Conservation (phyloP, 2,888 invertebrate species). For the Andricus quercusramuli region DNA sequence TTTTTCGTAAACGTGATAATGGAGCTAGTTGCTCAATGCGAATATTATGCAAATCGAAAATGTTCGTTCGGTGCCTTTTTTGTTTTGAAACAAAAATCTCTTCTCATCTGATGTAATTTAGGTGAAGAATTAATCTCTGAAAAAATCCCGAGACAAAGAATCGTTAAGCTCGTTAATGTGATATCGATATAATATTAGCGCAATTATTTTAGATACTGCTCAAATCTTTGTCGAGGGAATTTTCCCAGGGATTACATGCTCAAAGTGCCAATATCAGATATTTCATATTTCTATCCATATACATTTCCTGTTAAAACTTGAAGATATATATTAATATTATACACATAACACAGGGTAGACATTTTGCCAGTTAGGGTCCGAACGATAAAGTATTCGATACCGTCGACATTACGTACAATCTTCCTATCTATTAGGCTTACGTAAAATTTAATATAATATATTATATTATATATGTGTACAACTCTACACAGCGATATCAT, state of each 20-base stretch:
- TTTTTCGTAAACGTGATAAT: slow-evolving; percentile 26
- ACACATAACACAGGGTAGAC: slow-evolving; percentile 23
- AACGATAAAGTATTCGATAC: slow-evolving; percentile 37
- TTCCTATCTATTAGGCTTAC: slow-evolving; percentile 10
- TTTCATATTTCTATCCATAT: not conserved
- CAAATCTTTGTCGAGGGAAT: slow-evolving; percentile 31
- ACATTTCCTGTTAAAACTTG: not conserved
- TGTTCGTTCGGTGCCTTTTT: slow-evolving; percentile 36
- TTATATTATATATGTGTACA: slow-evolving; percentile 16
- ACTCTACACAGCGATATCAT: not conserved
- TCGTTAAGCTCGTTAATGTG: slow-evolving; percentile 33
- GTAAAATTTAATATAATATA: slow-evolving; percentile 35
- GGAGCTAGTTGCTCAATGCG: slow-evolving; percentile 25
- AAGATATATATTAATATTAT: slow-evolving; percentile 14
- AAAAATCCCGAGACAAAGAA: slow-evolving; percentile 8
- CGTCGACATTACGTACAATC: slow-evolving; percentile 17
- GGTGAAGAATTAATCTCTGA: slow-evolving; percentile 7
- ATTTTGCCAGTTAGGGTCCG: slow-evolving; percentile 35
- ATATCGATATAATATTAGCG: slow-evolving; percentile 36
- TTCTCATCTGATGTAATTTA: not conserved
- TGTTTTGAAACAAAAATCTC: not conserved
- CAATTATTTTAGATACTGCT: slow-evolving; percentile 40
- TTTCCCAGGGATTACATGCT: slow-evolving; percentile 29
- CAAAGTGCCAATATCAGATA: slow-evolving; percentile 20
- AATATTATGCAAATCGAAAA: slow-evolving; percentile 24